Conservation (phyloP, 2,113 vertebrate species). For the Centropus unirufus region DNA sequence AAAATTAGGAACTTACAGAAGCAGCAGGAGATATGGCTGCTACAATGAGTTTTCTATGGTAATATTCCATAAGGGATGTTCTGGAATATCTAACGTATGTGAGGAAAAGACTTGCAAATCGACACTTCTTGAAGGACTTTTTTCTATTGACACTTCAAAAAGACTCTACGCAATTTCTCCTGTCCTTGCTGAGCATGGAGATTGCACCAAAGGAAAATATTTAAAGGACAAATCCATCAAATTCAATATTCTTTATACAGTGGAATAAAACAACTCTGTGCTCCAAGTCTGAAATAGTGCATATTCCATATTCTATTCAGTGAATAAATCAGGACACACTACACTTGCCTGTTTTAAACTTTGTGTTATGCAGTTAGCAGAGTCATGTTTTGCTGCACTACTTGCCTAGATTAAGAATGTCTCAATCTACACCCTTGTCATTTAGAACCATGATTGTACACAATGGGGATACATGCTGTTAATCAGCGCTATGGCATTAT, state of each 20-base stretch:
- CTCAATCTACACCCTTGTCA: constrained; percentile 29
- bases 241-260: constrained; percentile 20
- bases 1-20: neutral
- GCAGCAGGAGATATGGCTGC: neutral
- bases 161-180: neutral
- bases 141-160: neutral
- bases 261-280: neutral
- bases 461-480: constrained; percentile 32
- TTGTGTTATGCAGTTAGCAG: neutral
- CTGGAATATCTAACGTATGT: neutral
- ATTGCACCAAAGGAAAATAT: constrained; percentile 11
- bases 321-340: constrained; percentile 5
- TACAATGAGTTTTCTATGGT: neutral
- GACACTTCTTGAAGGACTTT: neutral
- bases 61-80: neutral
- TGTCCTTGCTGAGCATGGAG: neutral
- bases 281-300: neutral
- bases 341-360: neutral
- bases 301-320: neutral
- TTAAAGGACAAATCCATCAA: neutral
- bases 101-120: neutral
- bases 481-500: constrained; percentile 50
- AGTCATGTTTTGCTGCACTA: constrained; percentile 23
- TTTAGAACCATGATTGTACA: constrained; percentile 34
- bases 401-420: constrained; percentile 49